phyloP scores from a whole-genome alignment of 1,140 invertebrate genomes.

The Colletes latitarsis region DNA sequence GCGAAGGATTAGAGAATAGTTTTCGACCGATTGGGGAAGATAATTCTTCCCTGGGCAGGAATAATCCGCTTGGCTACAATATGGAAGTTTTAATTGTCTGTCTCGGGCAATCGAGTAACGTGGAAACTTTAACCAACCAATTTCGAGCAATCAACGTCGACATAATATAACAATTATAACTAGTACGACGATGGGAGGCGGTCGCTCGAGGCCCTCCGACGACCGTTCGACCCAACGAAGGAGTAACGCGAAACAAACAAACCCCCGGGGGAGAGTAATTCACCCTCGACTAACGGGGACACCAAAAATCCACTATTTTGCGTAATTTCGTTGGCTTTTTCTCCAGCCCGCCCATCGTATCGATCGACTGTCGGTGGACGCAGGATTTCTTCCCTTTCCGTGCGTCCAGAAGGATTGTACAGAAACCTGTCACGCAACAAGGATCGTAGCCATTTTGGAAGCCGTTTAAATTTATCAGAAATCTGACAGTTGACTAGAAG shows the following conservation, averaged over 20 bases:
- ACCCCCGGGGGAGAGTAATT: constrained; percentile 12
- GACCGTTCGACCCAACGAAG: not conserved
- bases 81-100: constrained; percentile 25
- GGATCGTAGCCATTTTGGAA: too few species aligned
- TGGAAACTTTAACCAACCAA: constrained; percentile 22
- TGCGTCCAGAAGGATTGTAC: not conserved
- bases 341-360: too few species aligned
- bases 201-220: too few species aligned
- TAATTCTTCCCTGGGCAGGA: constrained; percentile 1
- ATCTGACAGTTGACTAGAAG: too few species aligned
- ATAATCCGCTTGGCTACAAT: constrained; percentile 14
- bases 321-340: constrained; percentile 5
- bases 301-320: constrained; percentile 7
- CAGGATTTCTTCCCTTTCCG: not conserved
- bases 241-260: constrained; percentile 10
- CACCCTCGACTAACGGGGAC: not conserved
- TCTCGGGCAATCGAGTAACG: constrained; percentile 11
- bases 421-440: not conserved
- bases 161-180: constrained; percentile 37
- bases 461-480: too few species aligned
- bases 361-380: not conserved
- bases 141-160: constrained; percentile 13
- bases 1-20: not conserved
- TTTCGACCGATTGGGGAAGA: not conserved
- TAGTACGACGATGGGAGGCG: not conserved